Evolutionary conservation across 2,888 invertebrate genomes (phyloP).

Genomic region (Ochropacha duplaris): DNA sequence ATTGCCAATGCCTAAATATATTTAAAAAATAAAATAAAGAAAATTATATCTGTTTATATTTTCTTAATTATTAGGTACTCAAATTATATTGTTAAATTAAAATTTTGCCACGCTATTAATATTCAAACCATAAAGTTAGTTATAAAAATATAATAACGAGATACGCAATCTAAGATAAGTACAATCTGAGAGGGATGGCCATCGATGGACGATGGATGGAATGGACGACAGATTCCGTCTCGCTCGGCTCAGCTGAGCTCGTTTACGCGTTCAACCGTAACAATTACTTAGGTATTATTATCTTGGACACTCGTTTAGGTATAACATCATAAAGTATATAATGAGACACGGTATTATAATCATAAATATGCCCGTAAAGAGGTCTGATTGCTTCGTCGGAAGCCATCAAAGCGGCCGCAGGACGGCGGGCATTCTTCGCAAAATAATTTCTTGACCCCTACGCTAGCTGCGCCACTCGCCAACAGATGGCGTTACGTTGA

Average conservation of each 20-base stretch:
- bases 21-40: neutral
- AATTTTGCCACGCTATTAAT: neutral
- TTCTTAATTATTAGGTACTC: neutral
- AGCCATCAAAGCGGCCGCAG: slow-evolving; percentile 77
- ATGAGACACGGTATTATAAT: slow-evolving; percentile 81
- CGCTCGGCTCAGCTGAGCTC: slow-evolving; percentile 33
- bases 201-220: too few species aligned
- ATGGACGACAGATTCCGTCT: slow-evolving; percentile 19
- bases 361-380: slow-evolving; percentile 81
- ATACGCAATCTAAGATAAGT: neutral
- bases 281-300: slow-evolving; percentile 73
- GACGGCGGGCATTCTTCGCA: slow-evolving; percentile 66
- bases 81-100: neutral
- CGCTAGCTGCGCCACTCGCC: slow-evolving; percentile 66
- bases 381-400: slow-evolving; percentile 81
- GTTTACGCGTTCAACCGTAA: slow-evolving; percentile 59
- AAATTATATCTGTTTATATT: neutral
- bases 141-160: neutral
- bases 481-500: slow-evolving; percentile 77
- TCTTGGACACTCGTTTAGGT: slow-evolving; percentile 63
- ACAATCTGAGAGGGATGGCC: slow-evolving; percentile 1
- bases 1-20: neutral
- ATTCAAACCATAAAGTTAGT: neutral
- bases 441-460: slow-evolving; percentile 73
- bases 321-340: slow-evolving; percentile 81